Conservation (phyloP, 2,888 invertebrate genomes). For the Metalampra italica region DNA sequence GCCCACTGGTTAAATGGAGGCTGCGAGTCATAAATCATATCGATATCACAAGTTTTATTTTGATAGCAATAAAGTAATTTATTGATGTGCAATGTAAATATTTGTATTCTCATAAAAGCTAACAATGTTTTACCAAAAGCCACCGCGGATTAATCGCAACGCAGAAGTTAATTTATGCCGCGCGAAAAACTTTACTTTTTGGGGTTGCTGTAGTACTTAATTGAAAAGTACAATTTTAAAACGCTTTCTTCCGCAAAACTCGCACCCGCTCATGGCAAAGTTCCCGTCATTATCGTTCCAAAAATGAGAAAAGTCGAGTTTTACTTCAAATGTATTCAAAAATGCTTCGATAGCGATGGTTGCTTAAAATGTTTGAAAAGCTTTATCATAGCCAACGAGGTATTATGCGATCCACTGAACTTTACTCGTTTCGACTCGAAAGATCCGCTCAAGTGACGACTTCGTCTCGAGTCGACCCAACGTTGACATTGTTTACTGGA, state of each 20-base stretch:
- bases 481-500: slow-evolving; percentile 19
- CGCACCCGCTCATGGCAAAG: slow-evolving; percentile 31
- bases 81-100: not conserved
- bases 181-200: slow-evolving; percentile 42
- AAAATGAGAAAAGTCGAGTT: slow-evolving; percentile 45
- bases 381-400: slow-evolving; percentile 36
- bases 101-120: slow-evolving; percentile 19
- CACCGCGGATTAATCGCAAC: slow-evolving; percentile 41
- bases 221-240: slow-evolving; percentile 56
- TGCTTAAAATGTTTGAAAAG: slow-evolving; percentile 36
- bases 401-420: slow-evolving; percentile 47
- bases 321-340: slow-evolving; percentile 33
- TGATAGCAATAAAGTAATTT: slow-evolving; percentile 13
- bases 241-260: slow-evolving; percentile 30
- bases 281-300: slow-evolving; percentile 48
- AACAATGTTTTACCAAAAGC: slow-evolving; percentile 36
- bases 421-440: slow-evolving; percentile 26
- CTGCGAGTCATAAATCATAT: slow-evolving; percentile 43
- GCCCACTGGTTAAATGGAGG: slow-evolving; percentile 38
- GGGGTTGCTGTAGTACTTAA: slow-evolving; percentile 45
- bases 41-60: slow-evolving; percentile 41
- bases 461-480: slow-evolving; percentile 21
- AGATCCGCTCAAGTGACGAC: slow-evolving; percentile 24
- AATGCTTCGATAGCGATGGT: slow-evolving; percentile 28
- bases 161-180: slow-evolving; percentile 52